Conservation (phyloP, 2,797 vertebrate species). For the Propithecus deckenii region DNA sequence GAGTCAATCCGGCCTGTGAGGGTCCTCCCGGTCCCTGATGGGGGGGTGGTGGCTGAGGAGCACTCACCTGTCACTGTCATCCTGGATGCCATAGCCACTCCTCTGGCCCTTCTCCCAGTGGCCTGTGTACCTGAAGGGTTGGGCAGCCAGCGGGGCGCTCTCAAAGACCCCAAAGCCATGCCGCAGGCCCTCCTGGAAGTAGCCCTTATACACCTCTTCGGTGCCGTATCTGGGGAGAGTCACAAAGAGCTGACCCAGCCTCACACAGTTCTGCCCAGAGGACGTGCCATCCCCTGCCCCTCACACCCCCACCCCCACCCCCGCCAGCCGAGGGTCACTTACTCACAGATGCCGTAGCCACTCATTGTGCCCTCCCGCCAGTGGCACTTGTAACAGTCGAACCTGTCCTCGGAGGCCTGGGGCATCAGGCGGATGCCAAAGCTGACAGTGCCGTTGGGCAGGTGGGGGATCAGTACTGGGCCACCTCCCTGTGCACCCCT, state of each 20-base stretch:
- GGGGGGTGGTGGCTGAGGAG: accelerated
- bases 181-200: conserved; percentile 81
- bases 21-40: not conserved
- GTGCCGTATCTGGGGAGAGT: conserved; percentile 82
- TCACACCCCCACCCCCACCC: accelerated
- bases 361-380: conserved; percentile 85
- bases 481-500: not conserved
- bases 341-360: conserved; percentile 90
- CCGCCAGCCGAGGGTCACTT: conserved; percentile 73
- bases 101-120: conserved; percentile 86
- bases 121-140: conserved; percentile 84
- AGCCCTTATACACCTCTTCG: conserved; percentile 85
- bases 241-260: not conserved
- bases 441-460: conserved; percentile 35
- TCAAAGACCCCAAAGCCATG: conserved; percentile 87
- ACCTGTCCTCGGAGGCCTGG: conserved; percentile 76
- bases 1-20: not conserved
- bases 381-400: conserved; percentile 90
- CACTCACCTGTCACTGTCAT: conserved; percentile 82
- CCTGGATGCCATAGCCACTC: conserved; percentile 85
- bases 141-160: conserved; percentile 1
- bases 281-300: accelerated
- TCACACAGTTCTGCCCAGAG: not conserved
- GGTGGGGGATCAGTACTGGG: not conserved
- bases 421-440: conserved; percentile 87